A percentile compares a stretch with the other conserved stretches of the same genome.
phyloP scores from a whole-genome alignment of 2,797 vertebrate species.

The Trematomus bernacchii region DNA sequence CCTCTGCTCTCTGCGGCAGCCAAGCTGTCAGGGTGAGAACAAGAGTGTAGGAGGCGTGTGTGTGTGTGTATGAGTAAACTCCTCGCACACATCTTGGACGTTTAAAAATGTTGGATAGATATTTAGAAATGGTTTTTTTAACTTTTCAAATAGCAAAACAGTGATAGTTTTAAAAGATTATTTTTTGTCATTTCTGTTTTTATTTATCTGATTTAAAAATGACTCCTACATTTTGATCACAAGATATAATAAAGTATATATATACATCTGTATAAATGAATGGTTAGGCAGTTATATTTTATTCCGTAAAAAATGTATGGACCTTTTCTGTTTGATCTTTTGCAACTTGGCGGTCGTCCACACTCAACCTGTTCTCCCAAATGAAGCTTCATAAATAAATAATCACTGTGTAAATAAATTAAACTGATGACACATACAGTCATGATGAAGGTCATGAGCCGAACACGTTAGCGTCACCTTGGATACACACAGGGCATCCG shows the following conservation, averaged over 20 bases:
- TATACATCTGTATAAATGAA: no score
- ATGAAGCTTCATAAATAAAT: constrained; percentile 57
- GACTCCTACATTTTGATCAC: neutral
- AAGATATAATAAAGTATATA: no score
- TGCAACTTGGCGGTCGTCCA: neutral
- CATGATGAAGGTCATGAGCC: constrained; percentile 41
- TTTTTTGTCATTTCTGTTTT: neutral
- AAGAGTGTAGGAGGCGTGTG: constrained; percentile 51
- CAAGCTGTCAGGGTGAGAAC: constrained; percentile 72
- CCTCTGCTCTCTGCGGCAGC: constrained; percentile 66
- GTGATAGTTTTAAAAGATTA: no score
- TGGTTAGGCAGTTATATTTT: no score
- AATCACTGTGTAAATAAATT: constrained; percentile 55
- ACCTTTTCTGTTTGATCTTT: constrained; percentile 20
- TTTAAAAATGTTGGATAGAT: neutral
- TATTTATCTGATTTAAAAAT: neutral
- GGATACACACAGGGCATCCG: constrained; percentile 32
- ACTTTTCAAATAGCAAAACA: constrained; percentile 5
- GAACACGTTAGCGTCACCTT: constrained; percentile 30
- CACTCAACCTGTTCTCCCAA: neutral
- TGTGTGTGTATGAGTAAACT: constrained; percentile 11
- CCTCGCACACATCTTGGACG: neutral
- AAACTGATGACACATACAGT: constrained; percentile 36
- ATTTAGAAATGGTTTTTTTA: constrained; percentile 2
- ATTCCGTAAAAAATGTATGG: neutral